Base-by-base conservation (phyloP, 2,113 vertebrate genomes). In the Paradisaea rubra region DNA sequence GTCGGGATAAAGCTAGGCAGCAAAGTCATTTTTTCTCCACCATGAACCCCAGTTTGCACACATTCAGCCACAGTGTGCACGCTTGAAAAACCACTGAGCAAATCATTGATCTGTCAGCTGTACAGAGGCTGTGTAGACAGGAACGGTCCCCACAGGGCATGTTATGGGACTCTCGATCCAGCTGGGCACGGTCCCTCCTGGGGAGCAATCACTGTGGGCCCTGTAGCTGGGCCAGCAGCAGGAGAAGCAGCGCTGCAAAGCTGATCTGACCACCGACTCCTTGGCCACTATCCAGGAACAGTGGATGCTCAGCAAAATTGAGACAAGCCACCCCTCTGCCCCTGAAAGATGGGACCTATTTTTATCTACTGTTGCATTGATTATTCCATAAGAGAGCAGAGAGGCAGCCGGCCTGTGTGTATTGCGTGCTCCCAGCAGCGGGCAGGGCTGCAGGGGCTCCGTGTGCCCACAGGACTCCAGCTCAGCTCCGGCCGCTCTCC, bases 321-420 rank as follows among this genome's bases (percentile, higher is more conserved):
- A 95, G 95, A 69, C 71, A 37, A 31, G 84, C 84, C n/a, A 14
- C 84, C 78, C 44, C 52, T 77, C 74, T 3, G 5, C 31, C 94
- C 52, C 79, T 82, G 87, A 94, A 95, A 89, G 81, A 82, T 66
- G 50, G 84, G 66, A 54, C 68, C 93, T 96, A 94, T 97, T 97
- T 97, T 94, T 94, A 66, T 91, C 93, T 81, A 63, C 81, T 92
- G 81, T 73, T 91, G 87, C 89, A 94, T 73, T 89, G 94, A 95
- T 96, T 97, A 86, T 95, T 96, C 93, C 77, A 8, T 86, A 14
- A 59, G 91, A 52, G 88, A 91, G 73, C 47, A 30, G 77, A 77
- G 70, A 45, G 73, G 78, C 86, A 76, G 93, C 61, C 1, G 0
- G 39, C 0, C 0, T 9, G 24, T 2, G 27, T 76, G 41, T 63